Conservation (phyloP, 2,797 vertebrate species). For the Hippocampus kuda region DNA sequence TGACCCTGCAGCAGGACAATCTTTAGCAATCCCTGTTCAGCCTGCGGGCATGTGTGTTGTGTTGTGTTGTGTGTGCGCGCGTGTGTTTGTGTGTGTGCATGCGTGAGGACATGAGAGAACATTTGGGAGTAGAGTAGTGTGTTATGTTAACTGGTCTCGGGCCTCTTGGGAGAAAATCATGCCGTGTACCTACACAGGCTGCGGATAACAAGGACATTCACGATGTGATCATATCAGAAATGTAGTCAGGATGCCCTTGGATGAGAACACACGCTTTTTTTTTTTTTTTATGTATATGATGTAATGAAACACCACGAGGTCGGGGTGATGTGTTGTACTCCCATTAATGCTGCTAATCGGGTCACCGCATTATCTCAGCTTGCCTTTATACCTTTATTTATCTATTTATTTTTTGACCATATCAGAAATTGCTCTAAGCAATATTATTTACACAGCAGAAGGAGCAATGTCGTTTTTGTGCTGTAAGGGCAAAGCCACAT, state of each 20-base stretch:
- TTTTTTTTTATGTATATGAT: constrained; percentile 6
- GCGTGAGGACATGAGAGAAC: constrained; percentile 30
- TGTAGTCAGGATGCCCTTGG: constrained; percentile 47
- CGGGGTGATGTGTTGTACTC: constrained; percentile 47
- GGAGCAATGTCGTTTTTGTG: constrained; percentile 26
- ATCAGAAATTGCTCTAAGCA: constrained; percentile 1
- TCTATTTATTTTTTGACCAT: constrained; percentile 25
- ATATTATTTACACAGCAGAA: constrained; percentile 46
- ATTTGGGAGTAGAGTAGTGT: constrained; percentile 48
- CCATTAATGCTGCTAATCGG: constrained; percentile 59
- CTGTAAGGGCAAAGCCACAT: constrained; percentile 41
- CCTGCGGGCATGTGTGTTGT: constrained; percentile 26
- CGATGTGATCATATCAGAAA: constrained; percentile 36
- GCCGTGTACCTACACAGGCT: constrained; percentile 50
- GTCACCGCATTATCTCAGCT: constrained; percentile 44
- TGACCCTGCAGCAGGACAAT: constrained; percentile 61
- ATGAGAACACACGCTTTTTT: constrained; percentile 35
- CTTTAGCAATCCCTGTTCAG: constrained; percentile 46
- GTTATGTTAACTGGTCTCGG: constrained; percentile 39
- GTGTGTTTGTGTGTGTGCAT: constrained; percentile 5
- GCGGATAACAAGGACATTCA: constrained; percentile 60
- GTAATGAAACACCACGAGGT: constrained; percentile 59
- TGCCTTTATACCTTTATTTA: constrained; percentile 19
- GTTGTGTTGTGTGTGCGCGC: constrained; percentile 1
- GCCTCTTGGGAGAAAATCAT: constrained; percentile 52